Conservation (phyloP, 2,113 vertebrate genomes). For the Dicaeum eximium region DNA sequence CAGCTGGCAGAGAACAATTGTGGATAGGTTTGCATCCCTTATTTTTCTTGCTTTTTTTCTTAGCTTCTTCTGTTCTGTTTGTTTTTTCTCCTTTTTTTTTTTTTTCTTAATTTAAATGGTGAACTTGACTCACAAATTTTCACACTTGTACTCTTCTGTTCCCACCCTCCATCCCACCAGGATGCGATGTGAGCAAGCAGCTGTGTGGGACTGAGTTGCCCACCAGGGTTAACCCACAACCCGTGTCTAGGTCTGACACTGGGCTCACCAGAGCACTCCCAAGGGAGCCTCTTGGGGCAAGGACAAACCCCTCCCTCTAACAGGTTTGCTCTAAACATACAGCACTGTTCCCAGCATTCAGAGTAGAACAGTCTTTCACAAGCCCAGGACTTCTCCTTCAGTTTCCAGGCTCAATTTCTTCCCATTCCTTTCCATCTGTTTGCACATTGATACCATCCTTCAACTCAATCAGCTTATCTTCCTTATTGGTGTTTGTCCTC, state of each 20-base stretch:
- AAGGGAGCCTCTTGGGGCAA: background rate
- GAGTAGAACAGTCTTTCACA: background rate
- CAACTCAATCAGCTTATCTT: background rate
- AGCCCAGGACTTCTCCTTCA: background rate
- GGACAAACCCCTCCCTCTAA: background rate
- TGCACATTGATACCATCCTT: background rate
- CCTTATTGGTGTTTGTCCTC: background rate
- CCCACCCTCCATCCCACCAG: too few species aligned
- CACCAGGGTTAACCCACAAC: background rate
- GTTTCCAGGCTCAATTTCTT: background rate
- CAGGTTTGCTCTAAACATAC: accelerated
- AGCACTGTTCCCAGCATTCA: background rate
- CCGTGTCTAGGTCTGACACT: accelerated
- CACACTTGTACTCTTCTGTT: background rate
- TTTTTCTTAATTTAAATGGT: background rate
- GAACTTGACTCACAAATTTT: background rate
- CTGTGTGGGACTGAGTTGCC: background rate
- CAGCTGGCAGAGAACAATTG: background rate
- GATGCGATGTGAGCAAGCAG: background rate
- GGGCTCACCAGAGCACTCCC: background rate
- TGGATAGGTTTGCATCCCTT: background rate
- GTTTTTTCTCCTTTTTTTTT: too few species aligned
- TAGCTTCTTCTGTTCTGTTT: background rate
- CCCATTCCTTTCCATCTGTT: background rate
- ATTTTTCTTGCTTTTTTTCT: background rate